Evolutionary conservation across 2,888 invertebrate genomes (phyloP), one percentile per base, ranked within the genome.

Genomic region (Meganola albula): DNA sequence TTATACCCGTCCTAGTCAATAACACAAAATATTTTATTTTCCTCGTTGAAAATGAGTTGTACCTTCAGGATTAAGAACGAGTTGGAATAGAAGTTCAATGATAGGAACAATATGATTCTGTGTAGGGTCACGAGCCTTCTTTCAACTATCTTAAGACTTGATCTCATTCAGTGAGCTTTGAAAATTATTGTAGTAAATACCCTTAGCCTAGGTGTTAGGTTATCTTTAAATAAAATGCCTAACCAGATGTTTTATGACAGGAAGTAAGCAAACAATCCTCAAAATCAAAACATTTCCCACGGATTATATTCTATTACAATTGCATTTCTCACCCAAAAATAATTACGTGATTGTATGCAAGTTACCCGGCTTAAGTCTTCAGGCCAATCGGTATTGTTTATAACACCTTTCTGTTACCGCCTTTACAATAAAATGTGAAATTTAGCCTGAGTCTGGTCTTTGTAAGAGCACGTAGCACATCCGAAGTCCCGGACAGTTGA

Each of bases 291-390:
- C 44, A 50, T 63, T 84, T 84, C 83, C 78, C 84, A 83, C 82
- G 77, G 61, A 41, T 49, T 59, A 53, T 59, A 60, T 64, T 65
- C 29, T 25, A 59, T 58, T 67, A 72, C 73, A 78, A 80, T 80
- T 76, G 74, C 74, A 71, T 74, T 76, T 62, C 67, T 64, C 63
- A 56, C 63, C 67, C 65, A 68, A 74, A 71, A 71, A 63, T 70
- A 62, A 72, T 76, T 74, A 80, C 84, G 84, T 85, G 84, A 80
- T 78, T 72, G 63, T 74, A 73, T 73, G 74, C 74, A 57, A 69
- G 71, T 67, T 64, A 51, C 55, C 58, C 69, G 71, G 83, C 80
- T 85, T 82, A 80, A 61, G 65, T 62, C 59, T 58, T 55, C 53
- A 53, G 35, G 58, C 59, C 60, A 60, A 65, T 63, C 52, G 52